phyloP scores from a whole-genome alignment of 2,888 invertebrate species.

The Anoncus sp. region DNA sequence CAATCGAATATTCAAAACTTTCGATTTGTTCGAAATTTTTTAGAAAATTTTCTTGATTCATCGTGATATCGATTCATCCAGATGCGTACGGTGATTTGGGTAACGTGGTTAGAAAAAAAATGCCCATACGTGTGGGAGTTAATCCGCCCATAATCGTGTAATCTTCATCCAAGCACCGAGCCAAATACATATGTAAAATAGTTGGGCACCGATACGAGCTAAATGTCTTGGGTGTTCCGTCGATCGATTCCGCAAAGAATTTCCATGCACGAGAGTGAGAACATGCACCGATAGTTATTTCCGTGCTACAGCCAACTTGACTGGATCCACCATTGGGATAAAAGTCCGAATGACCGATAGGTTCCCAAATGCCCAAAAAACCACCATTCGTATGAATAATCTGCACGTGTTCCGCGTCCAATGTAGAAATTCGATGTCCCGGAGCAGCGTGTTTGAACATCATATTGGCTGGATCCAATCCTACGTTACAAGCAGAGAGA shows the following conservation, averaged over 20 bases:
- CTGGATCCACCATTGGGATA: constrained; percentile 76
- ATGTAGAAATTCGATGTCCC: constrained; percentile 69
- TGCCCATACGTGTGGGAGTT: too few species aligned
- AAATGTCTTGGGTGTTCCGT: too few species aligned
- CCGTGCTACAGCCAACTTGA: constrained; percentile 70
- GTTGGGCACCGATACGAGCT: too few species aligned
- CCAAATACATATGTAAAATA: too few species aligned
- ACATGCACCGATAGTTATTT: constrained; percentile 62
- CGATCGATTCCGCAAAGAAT: constrained; percentile 74
- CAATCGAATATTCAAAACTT: not conserved
- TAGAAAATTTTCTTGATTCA: too few species aligned
- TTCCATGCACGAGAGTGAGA: constrained; percentile 70
- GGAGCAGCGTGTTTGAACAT: constrained; percentile 67
- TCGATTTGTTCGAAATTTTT: too few species aligned
- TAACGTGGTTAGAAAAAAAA: too few species aligned
- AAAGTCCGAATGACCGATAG: constrained; percentile 76
- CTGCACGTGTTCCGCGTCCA: constrained; percentile 76
- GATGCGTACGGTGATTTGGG: too few species aligned
- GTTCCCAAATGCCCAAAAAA: constrained; percentile 69
- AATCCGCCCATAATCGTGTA: too few species aligned
- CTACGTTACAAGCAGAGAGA: too few species aligned
- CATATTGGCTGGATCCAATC: constrained; percentile 78
- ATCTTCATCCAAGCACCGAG: too few species aligned
- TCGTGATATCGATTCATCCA: too few species aligned
- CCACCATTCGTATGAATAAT: constrained; percentile 77